Base-by-base conservation (phyloP, 2,113 vertebrate species). In the Morone chrysops region DNA sequence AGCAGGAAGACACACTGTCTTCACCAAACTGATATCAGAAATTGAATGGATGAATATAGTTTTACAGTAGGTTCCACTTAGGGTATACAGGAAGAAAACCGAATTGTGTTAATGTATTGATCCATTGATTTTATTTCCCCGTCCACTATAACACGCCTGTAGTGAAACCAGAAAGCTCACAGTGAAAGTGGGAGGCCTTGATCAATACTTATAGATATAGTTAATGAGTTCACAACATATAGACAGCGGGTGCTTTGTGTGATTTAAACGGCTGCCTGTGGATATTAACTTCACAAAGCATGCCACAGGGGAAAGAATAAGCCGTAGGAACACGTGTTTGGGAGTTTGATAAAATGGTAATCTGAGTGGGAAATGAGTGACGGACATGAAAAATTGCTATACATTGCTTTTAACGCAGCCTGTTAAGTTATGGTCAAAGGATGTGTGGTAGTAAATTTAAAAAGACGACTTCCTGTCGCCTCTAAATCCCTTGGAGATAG, bases 261-360 rank as follows among this genome's bases (percentile, higher is more conserved):
- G 31, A 31, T 31, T 31, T 31, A 31, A 31, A 31, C 31, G 2
- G 31, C 31, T 31, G 31, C 31, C 31, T 31, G 31, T 31, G 31
- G 31, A 40, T 57, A 69, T 69, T 40, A 60, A n/a, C 43, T 51
- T 60, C 65, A 78, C 14, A n/a, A 31, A 48, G 65, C n/a, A 66
- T n/a, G 57, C 6, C 17, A 45, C 31, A 31, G 31, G 31, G 31
- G 31, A 2, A 11, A 11, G 10, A 45, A 45, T 11, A 11, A 45
- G 8, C 45, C 10, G 10, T 45, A 41, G 41, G 5, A 41, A 41
- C 41, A 8, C 45, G 10, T 11, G 45, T 45, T 45, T 45, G 8
- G 45, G 41, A 41, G 41, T 41, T 41, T 31, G 31, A 31, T 31
- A 31, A 31, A 31, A 31, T 31, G 31, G 31, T 31, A 31, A 31